phyloP scores from a whole-genome alignment of 2,113 vertebrate species.

The Argyrosomus japonicus region DNA sequence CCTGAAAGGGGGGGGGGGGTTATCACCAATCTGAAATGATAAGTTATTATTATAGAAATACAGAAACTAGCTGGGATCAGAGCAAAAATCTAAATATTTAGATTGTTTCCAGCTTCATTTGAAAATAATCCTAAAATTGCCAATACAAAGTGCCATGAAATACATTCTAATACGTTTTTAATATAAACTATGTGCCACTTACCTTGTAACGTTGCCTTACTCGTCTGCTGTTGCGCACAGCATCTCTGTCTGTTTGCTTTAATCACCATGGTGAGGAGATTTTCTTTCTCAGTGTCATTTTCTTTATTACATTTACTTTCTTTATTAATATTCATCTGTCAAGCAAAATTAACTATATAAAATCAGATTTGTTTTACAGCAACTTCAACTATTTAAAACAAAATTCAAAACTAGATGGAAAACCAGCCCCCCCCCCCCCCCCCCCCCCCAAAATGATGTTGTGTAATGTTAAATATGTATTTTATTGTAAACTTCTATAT shows the following conservation, averaged over 20 bases:
- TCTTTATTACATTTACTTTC: slow-evolving; percentile 11
- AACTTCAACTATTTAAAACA: background rate
- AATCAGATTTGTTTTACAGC: background rate
- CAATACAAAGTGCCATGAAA: slow-evolving; percentile 39
- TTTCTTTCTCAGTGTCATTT: background rate
- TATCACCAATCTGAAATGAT: slow-evolving; percentile 10
- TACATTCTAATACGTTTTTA: background rate
- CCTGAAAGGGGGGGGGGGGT: slow-evolving; percentile 13
- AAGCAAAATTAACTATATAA: background rate
- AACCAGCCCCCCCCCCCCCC: background rate
- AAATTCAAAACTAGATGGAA: background rate
- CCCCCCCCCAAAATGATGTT: background rate
- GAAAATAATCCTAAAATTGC: background rate
- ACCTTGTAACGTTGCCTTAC: slow-evolving; percentile 4
- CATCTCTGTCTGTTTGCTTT: slow-evolving; percentile 5
- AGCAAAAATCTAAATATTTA: background rate
- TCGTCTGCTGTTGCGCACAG: slow-evolving; percentile 11
- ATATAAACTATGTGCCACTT: background rate
- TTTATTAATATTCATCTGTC: background rate
- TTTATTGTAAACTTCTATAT: slow-evolving; percentile 22
- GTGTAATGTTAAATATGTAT: slow-evolving; percentile 25
- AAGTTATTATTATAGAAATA: slow-evolving; percentile 22
- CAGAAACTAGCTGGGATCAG: background rate
- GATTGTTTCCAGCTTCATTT: slow-evolving; percentile 1
- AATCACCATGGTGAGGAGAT: background rate